Base-by-base conservation (phyloP, 2,113 vertebrate genomes). In the Oncorhynchus keta region DNA sequence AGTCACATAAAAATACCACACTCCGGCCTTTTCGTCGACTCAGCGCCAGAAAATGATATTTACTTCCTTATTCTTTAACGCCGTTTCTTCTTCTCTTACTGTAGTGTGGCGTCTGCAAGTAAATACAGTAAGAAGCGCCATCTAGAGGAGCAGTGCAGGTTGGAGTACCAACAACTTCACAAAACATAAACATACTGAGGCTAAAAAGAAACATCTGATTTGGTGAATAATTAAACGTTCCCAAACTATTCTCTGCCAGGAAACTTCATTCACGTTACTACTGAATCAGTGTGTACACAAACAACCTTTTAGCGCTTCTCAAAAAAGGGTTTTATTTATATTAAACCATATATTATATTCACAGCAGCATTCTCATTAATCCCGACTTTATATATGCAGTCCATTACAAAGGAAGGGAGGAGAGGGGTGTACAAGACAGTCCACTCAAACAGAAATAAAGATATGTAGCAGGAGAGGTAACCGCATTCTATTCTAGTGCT, bases 311-410 rank as follows among this genome's bases (percentile, higher is more conserved):
- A 81, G 68, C 76, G 74, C 83, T 79, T 88, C 69, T 81, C 82
- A 85, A 91, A 91, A 86, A 86, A 84, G 78, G 73, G 73, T 84
- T 86, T 92, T 93, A 92, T 92, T 93, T 93, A 93, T 92, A 93
- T 93, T 92, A 93, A 45, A 90, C 92, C 89, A 90, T 91, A 91
- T 92, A 86, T 91, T 84, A 83, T 91, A 90, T 93, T 91, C 89
- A 93, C 91, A 93, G 92, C 91, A 94, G 87, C 89, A 91, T 88
- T 90, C 85, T 81, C 80, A 89, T 84, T 81, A 73, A 84, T 70
- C 81, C 83, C 87, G 80, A 83, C 78, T 79, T 86, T 74, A 83
- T 82, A 76, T 85, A 86, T 69, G 84, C 83, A 86, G 79, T 87
- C 72, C 69, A 83, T 81, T 79, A 89, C 81, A 84, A 84, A 81